Conservation (phyloP, 2,113 vertebrate genomes). For the Pitta sordida region DNA sequence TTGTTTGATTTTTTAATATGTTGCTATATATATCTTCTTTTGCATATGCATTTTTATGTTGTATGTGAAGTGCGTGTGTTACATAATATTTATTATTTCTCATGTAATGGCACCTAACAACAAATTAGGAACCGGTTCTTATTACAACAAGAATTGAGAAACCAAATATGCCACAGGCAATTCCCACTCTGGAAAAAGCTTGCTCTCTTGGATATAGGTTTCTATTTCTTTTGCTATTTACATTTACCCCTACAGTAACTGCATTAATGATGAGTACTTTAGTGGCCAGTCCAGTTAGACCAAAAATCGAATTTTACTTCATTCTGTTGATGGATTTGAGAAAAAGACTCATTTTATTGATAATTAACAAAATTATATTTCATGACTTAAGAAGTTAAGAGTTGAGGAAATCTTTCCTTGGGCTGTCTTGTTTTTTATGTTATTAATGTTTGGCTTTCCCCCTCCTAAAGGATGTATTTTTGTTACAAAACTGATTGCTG, state of each 20-base stretch:
- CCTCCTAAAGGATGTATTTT: background rate
- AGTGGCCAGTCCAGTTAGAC: background rate
- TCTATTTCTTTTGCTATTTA: background rate
- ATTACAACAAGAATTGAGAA: background rate
- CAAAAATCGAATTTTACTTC: background rate
- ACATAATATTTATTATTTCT: background rate
- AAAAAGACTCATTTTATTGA: background rate
- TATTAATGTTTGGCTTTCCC: background rate
- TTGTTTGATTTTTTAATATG: background rate
- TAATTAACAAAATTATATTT: background rate
- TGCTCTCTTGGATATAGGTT: background rate
- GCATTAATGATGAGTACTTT: background rate
- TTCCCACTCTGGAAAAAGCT: background rate
- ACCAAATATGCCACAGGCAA: background rate
- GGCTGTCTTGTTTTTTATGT: background rate
- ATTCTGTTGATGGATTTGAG: background rate
- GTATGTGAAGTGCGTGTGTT: background rate
- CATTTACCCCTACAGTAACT: background rate
- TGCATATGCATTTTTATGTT: background rate
- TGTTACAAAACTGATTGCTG: background rate
- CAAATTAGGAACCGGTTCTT: background rate
- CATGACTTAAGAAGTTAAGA: background rate
- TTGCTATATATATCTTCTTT: background rate
- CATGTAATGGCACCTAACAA: background rate
- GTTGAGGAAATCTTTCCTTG: background rate